A percentile compares a stretch with the other conserved stretches of the same genome.
phyloP scores from a whole-genome alignment of 2,888 invertebrate species.

The Cheilosia pagana region DNA sequence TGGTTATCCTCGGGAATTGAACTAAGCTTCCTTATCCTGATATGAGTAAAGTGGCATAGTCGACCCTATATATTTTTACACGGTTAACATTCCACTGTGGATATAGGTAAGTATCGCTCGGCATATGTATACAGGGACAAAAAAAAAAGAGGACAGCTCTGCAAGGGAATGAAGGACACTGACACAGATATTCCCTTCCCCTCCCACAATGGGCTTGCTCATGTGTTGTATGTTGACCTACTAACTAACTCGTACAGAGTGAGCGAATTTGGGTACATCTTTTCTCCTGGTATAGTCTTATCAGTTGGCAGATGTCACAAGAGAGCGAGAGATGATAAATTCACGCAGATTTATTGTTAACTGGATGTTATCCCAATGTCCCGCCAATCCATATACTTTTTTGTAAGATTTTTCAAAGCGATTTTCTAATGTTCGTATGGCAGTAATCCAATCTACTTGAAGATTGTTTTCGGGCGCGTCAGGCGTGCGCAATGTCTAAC shows the following conservation, averaged over 20 bases:
- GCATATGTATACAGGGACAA: slow-evolving; percentile 9
- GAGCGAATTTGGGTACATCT: slow-evolving; percentile 13
- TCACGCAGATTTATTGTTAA: background rate
- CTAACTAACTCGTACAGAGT: slow-evolving; percentile 62
- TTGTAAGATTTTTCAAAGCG: background rate
- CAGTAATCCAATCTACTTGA: slow-evolving; percentile 14
- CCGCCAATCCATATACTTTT: background rate
- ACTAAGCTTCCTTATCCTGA: slow-evolving; percentile 57
- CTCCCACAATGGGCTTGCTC: slow-evolving; percentile 54
- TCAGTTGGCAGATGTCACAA: slow-evolving; percentile 30
- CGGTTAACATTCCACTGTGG: slow-evolving; percentile 52
- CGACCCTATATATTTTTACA: slow-evolving; percentile 43
- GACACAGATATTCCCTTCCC: slow-evolving; percentile 66
- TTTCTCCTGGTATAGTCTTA: slow-evolving; percentile 33
- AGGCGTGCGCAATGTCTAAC: slow-evolving; percentile 64
- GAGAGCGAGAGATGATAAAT: background rate
- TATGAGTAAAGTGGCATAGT: slow-evolving; percentile 46
- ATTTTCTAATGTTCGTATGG: background rate
- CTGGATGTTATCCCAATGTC: background rate
- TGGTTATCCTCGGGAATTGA: slow-evolving; percentile 16
- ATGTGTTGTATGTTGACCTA: slow-evolving; percentile 70
- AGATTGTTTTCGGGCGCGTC: slow-evolving; percentile 72
- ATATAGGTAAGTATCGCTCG: slow-evolving; percentile 47
- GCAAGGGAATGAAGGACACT: slow-evolving; percentile 72
- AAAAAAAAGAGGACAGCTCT: slow-evolving; percentile 51